A percentile compares a stretch with the other conserved stretches of the same genome.
Conservation (phyloP, 2,113 vertebrate genomes). For the Sinocyclocheilus anophthalmus region DNA sequence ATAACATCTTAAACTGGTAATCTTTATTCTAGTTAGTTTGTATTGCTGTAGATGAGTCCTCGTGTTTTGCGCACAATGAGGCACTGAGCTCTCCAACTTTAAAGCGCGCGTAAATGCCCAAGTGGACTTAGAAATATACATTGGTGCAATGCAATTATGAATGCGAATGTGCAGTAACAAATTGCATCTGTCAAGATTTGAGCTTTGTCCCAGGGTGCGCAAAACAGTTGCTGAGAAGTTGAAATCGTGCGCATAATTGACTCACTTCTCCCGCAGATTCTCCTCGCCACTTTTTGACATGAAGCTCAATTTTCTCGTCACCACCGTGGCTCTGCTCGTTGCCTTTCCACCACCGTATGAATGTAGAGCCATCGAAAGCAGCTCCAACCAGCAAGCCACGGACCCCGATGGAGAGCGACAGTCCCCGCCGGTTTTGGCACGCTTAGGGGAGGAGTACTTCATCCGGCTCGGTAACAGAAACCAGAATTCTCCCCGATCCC, state of each 20-base stretch:
- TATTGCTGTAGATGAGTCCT: conserved; percentile 4
- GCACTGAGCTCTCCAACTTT: conserved; percentile 25
- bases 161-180: neutral
- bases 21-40: neutral
- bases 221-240: conserved; percentile 30
- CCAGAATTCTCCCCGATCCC: conserved; percentile 74
- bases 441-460: conserved; percentile 97
- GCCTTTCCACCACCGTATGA: too few species aligned
- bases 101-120: conserved; percentile 10
- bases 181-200: conserved; percentile 13
- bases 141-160: too few species aligned
- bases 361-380: too few species aligned
- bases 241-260: conserved; percentile 36
- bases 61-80: conserved; percentile 20
- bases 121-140: neutral
- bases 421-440: too few species aligned
- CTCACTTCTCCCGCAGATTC: conserved; percentile 50
- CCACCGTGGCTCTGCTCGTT: too few species aligned
- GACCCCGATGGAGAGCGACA: too few species aligned
- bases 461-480: conserved; percentile 86
- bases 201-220: neutral
- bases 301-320: too few species aligned
- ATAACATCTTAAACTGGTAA: neutral
- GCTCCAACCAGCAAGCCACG: too few species aligned
- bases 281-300: too few species aligned